Percentiles rank a stretch among this genome's conserved stretches.
Evolutionary conservation across 2,888 invertebrate species (phyloP).

Genomic region (Liopterus haemorrhoidalis): DNA sequence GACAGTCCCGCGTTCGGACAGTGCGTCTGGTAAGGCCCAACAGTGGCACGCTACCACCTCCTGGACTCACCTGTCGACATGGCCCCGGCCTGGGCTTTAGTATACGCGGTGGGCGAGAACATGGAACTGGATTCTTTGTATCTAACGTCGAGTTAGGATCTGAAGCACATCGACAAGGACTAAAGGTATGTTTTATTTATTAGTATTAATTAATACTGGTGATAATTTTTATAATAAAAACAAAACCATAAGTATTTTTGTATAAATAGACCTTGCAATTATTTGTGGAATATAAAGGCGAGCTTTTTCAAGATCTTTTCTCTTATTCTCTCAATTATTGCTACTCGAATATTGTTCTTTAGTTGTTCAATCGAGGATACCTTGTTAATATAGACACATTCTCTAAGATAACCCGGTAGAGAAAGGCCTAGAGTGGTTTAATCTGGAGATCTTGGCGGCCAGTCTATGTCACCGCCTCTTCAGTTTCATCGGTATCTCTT

Average conservation of each 20-base stretch:
- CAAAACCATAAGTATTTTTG: neutral
- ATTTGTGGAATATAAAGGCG: no score
- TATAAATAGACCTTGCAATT: no score
- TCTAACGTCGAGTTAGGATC: slow-evolving; percentile 82
- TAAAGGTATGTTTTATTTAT: slow-evolving; percentile 59
- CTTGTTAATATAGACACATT: no score
- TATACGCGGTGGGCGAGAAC: slow-evolving; percentile 80
- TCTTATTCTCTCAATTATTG: no score
- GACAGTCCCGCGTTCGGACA: slow-evolving; percentile 54
- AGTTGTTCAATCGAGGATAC: no score
- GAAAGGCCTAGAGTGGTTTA: no score
- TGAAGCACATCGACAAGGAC: slow-evolving; percentile 79
- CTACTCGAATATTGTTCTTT: no score
- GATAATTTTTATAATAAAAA: neutral
- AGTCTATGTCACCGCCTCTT: no score
- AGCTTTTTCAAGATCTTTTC: no score
- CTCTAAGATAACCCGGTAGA: no score
- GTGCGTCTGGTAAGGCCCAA: slow-evolving; percentile 50
- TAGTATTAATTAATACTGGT: neutral
- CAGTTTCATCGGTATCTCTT: no score
- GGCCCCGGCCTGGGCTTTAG: slow-evolving; percentile 74
- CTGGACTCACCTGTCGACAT: slow-evolving; percentile 50
- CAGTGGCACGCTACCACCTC: slow-evolving; percentile 41
- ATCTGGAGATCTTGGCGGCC: no score
- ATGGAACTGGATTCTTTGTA: slow-evolving; percentile 88